Percentiles rank a stretch among this genome's conserved stretches.
These are phyloP conservation scores for Cecropterus lyciades DNA, from an alignment of 1,140 invertebrate species.

Conservation along the genomic window DNA sequence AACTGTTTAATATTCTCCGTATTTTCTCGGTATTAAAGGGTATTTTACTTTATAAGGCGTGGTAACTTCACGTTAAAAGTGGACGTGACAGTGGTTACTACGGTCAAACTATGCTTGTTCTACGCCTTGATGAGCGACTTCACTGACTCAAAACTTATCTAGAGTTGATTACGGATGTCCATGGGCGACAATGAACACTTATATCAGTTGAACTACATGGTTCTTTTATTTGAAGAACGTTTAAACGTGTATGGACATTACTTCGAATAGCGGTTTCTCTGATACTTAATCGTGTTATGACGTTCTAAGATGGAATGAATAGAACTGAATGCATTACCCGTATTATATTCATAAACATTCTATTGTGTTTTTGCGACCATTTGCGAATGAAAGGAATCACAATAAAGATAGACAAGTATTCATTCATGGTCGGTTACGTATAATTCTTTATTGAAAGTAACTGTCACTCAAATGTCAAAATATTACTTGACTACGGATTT, in stretches of 20 bases:
- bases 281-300: slow-evolving; percentile 9
- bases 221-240: no score
- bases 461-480: slow-evolving; percentile 81
- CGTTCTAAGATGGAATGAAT: slow-evolving; percentile 6
- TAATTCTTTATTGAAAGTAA: slow-evolving; percentile 75
- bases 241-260: neutral
- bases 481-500: slow-evolving; percentile 58
- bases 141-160: no score
- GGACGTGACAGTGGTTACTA: no score
- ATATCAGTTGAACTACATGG: no score
- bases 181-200: no score
- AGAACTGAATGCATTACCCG: slow-evolving; percentile 10
- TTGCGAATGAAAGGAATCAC: slow-evolving; percentile 26
- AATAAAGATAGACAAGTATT: slow-evolving; percentile 36
- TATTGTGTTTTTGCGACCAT: slow-evolving; percentile 37
- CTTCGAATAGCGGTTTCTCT: neutral
- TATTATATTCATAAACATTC: slow-evolving; percentile 38
- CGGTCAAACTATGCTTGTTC: no score
- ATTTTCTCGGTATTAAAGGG: no score
- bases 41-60: no score
- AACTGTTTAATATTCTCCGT: no score
- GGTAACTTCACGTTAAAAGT: no score
- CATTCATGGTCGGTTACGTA: slow-evolving; percentile 60
- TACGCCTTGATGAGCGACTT: no score
- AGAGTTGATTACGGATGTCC: no score